phyloP scores from a whole-genome alignment of 2,888 invertebrate genomes.

The Pherbina coryleti region DNA sequence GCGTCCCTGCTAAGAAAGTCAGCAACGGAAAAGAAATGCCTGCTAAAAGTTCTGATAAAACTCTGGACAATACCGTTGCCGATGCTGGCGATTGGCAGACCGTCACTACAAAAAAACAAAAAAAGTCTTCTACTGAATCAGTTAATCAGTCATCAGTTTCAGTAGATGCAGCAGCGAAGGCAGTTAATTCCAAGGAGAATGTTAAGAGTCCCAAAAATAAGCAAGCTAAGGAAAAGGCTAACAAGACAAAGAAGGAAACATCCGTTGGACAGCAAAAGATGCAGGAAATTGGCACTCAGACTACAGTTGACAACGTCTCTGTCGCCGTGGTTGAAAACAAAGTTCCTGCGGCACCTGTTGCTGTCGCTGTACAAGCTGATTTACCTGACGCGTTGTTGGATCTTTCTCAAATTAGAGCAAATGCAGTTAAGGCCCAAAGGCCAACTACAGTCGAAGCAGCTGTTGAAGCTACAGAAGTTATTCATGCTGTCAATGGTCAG shows the following conservation, averaged over 20 bases:
- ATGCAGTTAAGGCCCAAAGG: background rate
- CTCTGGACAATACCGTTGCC: background rate
- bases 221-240: background rate
- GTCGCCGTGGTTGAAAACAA: background rate
- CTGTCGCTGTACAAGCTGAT: background rate
- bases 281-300: background rate
- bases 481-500: too few relatives aligned
- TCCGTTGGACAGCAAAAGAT: background rate
- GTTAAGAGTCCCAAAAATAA: background rate
- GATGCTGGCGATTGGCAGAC: constrained; percentile 16
- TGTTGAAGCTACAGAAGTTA: too few relatives aligned
- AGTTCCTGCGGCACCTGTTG: background rate
- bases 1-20: background rate
- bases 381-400: background rate
- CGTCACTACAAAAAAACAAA: constrained; percentile 5
- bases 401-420: background rate
- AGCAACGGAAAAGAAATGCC: background rate
- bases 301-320: background rate
- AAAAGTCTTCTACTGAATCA: background rate
- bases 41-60: background rate
- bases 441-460: too few relatives aligned
- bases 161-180: background rate
- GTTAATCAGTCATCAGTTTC: background rate
- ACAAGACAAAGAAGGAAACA: constrained; percentile 6
- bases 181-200: background rate